Evolutionary conservation across 2,797 vertebrate genomes (phyloP), one percentile per base, ranked within the genome.

Genomic region (Bufotes viridis): DNA sequence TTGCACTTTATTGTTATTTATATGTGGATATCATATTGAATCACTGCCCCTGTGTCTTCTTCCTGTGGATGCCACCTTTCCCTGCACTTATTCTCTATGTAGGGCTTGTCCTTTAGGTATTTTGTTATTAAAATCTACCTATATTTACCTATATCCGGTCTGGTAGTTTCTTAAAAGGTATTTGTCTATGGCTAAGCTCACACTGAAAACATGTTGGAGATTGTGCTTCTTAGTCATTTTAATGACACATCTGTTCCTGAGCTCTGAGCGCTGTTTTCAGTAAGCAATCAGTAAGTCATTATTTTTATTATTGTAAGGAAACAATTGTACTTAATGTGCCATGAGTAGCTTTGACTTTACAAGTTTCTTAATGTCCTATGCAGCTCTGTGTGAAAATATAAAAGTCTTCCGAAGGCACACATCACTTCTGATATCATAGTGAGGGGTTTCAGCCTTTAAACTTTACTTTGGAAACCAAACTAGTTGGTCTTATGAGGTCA

Each of bases 241-340:
- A 78, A 51, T 78, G 75, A 78, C 49, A 24, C 51, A 78, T 78
- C 75, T 78, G 75, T 78, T 78, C 49, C 51, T 78, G 49, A 15
- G 75, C 75, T 15, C 51, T 24, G n/a, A 24, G 42, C 13, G 9
- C 51, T 14, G 22, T 24, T 78, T 78, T 78, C 75, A 26, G 75
- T 78, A 78, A 78, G 75, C 49, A 55, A n/a, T 55, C 51, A 55
- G 75, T 78, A 80, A 61, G 61, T 61, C 58, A 80, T 80, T 80
- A 42, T 34, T 61, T 80, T 80, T 80, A 78, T 55, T 78, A 55
- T 78, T 55, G 11, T 55, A 78, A 55, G 75, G 51, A 78, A 78
- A 53, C 75, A 78, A 78, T 78, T 78, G 75, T 53, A 78, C 75
- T 78, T 78, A 78, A 78, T 78, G 74, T 78, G 74, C 49, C 24